A percentile compares a stretch with the other conserved stretches of the same genome.
Conservation (phyloP, 37 sponge, comb jelly and placozoan species). For the Halisarca cf. caerulea region DNA sequence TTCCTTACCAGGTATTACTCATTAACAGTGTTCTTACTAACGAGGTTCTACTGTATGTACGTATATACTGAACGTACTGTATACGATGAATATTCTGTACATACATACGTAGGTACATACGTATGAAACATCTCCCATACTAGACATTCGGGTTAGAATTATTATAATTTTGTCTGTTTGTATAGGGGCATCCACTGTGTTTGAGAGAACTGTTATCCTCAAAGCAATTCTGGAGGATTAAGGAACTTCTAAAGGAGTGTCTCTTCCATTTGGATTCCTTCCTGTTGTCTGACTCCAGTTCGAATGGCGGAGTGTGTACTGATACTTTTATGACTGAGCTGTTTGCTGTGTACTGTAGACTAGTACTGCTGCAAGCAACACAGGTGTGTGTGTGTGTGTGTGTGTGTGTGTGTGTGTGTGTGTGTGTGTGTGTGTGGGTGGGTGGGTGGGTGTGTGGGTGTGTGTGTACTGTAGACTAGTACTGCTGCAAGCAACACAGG, state of each 20-base stretch:
- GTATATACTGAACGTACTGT: too few species aligned
- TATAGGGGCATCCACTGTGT: conserved; percentile 36
- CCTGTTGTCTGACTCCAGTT: background rate
- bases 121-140: background rate
- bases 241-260: conserved; percentile 22
- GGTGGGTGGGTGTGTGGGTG: conserved; percentile 29
- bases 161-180: background rate
- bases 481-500: too few species aligned
- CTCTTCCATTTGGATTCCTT: background rate
- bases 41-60: too few species aligned
- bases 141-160: too few species aligned
- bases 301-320: background rate
- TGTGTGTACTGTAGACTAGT: too few species aligned
- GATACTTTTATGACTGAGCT: background rate
- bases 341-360: conserved; percentile 4
- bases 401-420: conserved; percentile 23
- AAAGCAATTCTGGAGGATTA: conserved; percentile 49
- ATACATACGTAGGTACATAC: background rate
- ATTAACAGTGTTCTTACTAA: too few species aligned
- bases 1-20: too few species aligned
- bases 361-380: conserved; percentile 7
- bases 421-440: conserved; percentile 12
- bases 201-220: conserved; percentile 34
- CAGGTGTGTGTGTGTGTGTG: conserved; percentile 19
- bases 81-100: too few species aligned